Percentiles rank a stretch among this genome's conserved stretches.
Conservation (phyloP, 2,888 invertebrate genomes). For the Pachycephus smyrnensis region DNA sequence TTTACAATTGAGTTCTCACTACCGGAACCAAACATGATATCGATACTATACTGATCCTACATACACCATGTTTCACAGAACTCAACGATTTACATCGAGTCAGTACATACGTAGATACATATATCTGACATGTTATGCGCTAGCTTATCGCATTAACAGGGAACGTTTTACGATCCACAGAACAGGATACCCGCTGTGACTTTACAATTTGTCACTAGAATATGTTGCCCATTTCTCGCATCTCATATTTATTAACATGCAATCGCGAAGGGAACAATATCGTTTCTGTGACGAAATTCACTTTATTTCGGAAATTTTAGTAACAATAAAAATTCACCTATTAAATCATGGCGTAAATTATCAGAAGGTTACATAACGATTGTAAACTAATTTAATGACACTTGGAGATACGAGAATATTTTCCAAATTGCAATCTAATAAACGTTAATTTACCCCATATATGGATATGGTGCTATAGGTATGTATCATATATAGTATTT, state of each 20-base stretch:
- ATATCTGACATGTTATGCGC: background rate
- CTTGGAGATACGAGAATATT: background rate
- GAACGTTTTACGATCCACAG: background rate
- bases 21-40: background rate
- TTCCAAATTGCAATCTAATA: background rate
- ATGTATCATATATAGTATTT: background rate
- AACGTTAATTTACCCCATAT: background rate
- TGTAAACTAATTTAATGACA: background rate
- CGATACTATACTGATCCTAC: background rate
- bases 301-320: background rate
- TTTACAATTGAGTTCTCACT: background rate
- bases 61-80: background rate
- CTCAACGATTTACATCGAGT: background rate
- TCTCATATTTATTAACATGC: background rate
- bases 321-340: background rate
- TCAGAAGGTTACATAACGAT: background rate
- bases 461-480: background rate
- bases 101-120: background rate
- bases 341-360: background rate
- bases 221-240: background rate
- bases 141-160: background rate
- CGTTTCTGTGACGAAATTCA: background rate
- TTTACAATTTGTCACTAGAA: background rate
- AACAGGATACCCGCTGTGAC: background rate
- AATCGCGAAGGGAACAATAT: background rate